Percentiles rank a stretch among this genome's conserved stretches.
Evolutionary conservation across 2,113 vertebrate species (phyloP).

Genomic region (Atherinomorus stipes): DNA sequence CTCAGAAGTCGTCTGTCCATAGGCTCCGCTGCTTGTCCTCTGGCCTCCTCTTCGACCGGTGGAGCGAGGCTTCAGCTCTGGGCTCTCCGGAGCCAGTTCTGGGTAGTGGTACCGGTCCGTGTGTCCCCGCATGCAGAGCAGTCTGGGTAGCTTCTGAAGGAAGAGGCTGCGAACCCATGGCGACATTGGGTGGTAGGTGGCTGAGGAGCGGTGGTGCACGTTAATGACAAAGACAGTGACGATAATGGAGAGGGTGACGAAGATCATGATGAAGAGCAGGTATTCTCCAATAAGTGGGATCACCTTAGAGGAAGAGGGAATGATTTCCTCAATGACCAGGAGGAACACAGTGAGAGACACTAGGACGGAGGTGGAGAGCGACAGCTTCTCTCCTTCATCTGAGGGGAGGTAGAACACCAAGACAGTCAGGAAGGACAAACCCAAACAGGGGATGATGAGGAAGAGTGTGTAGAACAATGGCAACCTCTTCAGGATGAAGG

Average conservation of each 20-base stretch:
- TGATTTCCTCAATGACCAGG: conserved; percentile 97
- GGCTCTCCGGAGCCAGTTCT: conserved; percentile 82
- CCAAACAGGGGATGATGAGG: conserved; percentile 94
- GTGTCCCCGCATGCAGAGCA: conserved; percentile 95
- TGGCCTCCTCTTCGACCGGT: conserved; percentile 62
- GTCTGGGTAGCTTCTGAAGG: conserved; percentile 89
- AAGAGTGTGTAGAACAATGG: conserved; percentile 97
- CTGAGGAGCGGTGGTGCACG: conserved; percentile 94
- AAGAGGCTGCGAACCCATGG: conserved; percentile 96
- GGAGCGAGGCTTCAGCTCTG: conserved; percentile 75
- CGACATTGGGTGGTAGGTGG: conserved; percentile 96
- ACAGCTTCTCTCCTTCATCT: conserved; percentile 97
- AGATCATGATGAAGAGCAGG: conserved; percentile 97
- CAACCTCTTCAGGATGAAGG: conserved; percentile 93
- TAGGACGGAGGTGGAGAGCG: conserved; percentile 93
- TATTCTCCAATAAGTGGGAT: conserved; percentile 97
- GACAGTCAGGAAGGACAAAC: conserved; percentile 93
- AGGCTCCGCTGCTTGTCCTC: conserved; percentile 40
- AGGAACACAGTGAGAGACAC: conserved; percentile 98
- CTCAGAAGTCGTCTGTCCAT: conserved; percentile 75
- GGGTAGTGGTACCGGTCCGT: conserved; percentile 88
- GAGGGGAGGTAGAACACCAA: conserved; percentile 97
- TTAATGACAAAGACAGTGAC: conserved; percentile 98
- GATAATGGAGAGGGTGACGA: conserved; percentile 95
- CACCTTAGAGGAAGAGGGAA: conserved; percentile 97